These are phyloP conservation scores for Boleophthalmus pectinirostris DNA, from an alignment of 2,113 vertebrate species.

Conservation along the genomic window DNA sequence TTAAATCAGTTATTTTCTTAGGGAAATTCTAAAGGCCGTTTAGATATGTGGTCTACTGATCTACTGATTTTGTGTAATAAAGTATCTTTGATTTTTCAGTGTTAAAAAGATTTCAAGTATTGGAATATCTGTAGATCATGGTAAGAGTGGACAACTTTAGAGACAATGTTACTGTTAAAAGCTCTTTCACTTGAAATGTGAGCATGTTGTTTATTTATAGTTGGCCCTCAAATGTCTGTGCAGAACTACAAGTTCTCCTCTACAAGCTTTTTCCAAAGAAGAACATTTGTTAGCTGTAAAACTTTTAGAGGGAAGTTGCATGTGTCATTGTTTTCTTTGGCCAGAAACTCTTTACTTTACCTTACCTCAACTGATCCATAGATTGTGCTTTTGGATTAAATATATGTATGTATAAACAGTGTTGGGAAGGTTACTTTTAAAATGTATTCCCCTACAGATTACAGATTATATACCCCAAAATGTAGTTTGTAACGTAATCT, in stretches of 20 bases:
- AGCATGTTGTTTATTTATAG: slow-evolving; percentile 53
- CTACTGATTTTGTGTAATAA: slow-evolving; percentile 74
- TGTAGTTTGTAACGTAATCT: too few relatives aligned
- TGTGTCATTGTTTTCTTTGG: not conserved
- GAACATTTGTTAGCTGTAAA: not conserved
- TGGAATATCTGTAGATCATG: slow-evolving; percentile 99
- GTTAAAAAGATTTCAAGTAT: slow-evolving; percentile 99
- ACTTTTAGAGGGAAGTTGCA: too few relatives aligned
- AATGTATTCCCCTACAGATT: too few relatives aligned
- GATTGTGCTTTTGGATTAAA: slow-evolving; percentile 44
- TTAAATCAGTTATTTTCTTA: not conserved
- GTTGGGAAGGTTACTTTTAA: too few relatives aligned
- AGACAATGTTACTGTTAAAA: slow-evolving; percentile 69
- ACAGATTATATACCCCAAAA: too few relatives aligned
- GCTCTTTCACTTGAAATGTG: slow-evolving; percentile 45
- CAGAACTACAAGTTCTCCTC: slow-evolving; percentile 4
- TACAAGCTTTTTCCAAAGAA: not conserved
- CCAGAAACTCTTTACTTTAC: not conserved
- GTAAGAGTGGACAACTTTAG: slow-evolving; percentile 84
- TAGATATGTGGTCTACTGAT: slow-evolving; percentile 29
- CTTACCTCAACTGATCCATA: too few relatives aligned
- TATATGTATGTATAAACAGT: slow-evolving; percentile 12
- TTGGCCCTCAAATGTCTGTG: slow-evolving; percentile 32
- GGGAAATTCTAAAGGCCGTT: slow-evolving; percentile 10
- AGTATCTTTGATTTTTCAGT: slow-evolving; percentile 98